Base-by-base conservation (phyloP, 2,797 vertebrate genomes). In the Typhlichthys subterraneus region DNA sequence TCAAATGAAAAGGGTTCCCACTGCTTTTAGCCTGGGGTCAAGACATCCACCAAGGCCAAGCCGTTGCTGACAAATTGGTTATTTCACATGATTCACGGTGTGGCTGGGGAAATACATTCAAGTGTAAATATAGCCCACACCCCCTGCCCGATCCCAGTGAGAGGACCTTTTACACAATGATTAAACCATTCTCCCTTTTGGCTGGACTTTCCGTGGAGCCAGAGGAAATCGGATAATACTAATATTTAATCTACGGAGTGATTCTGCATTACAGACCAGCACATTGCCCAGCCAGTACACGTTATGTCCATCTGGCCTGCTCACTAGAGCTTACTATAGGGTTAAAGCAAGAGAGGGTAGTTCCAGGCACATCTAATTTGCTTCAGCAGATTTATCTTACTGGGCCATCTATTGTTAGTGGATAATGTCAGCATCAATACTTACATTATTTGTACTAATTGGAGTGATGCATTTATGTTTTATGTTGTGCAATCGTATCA, bases 231-330 rank as follows among this genome's bases (percentile, higher is more conserved):
- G 81, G 81, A 87, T 87, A 85, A 86, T 72, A 65, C 72, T 80
- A 80, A 88, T 87, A 83, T 86, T 88, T 82, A 88, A 89, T 88
- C 86, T 82, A 68, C 82, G 86, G 75, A 83, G 73, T 79, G 73
- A 81, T 81, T 83, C 76, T 78, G 76, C 70, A 62, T 70, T 65
- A 57, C 45, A 78, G 70, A 70, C 61, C 60, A 13, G 66, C 65
- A 78, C 79, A 74, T 81, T 77, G 62, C 70, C 62, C 69, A 75
- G 81, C 64, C 70, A 65, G 74, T 67, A 74, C 65, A 61, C 74
- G 70, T 85, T 80, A 80, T 76, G 69, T 79, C 65, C 63, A 60
- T 73, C 69, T 70, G 65, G 60, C 59, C 75, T 29, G 3, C 49
- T 77, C 70, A 74, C 61, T 75, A 38, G 33, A 38, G 33, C 33